A percentile compares a stretch with the other conserved stretches of the same genome.
phyloP scores from a whole-genome alignment of 1,140 invertebrate species.

The Tyrophagus putrescentiae region DNA sequence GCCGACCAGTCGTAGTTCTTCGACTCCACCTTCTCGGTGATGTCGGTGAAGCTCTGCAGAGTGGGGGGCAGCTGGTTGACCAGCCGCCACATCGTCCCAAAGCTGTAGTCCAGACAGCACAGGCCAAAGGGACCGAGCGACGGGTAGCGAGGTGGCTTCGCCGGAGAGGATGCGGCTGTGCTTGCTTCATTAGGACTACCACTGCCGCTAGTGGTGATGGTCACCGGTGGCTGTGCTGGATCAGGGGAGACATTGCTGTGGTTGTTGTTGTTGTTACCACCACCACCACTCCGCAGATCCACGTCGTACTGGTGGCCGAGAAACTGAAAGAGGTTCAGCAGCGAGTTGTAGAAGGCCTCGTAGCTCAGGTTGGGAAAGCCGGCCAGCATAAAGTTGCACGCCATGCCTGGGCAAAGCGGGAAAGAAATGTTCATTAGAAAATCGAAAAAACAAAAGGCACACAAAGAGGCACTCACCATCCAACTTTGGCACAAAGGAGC shows the following conservation, averaged over 20 bases:
- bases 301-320: conserved; percentile 35
- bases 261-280: conserved; percentile 15
- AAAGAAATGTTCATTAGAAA: conserved; percentile 16
- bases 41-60: conserved; percentile 53
- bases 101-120: conserved; percentile 77
- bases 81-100: conserved; percentile 65
- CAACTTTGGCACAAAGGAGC: conserved; percentile 61
- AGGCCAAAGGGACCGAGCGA: conserved; percentile 32
- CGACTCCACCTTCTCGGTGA: conserved; percentile 35
- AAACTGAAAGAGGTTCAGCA: conserved; percentile 50
- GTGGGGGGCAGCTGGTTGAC: conserved; percentile 69
- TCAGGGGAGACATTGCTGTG: conserved; percentile 18
- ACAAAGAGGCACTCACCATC: no score
- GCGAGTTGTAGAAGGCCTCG: conserved; percentile 62
- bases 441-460: conserved; percentile 8
- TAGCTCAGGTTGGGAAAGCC: conserved; percentile 76
- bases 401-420: conserved; percentile 35
- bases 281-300: no score
- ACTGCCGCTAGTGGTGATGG: no score
- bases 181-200: no score
- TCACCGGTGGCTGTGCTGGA: no score
- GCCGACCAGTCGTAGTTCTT: neutral
- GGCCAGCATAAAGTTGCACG: conserved; percentile 70
- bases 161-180: no score
- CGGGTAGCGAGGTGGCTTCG: conserved; percentile 26